These are phyloP conservation scores for Alces alces DNA, from an alignment of 2,113 vertebrate species.

Conservation along the genomic window DNA sequence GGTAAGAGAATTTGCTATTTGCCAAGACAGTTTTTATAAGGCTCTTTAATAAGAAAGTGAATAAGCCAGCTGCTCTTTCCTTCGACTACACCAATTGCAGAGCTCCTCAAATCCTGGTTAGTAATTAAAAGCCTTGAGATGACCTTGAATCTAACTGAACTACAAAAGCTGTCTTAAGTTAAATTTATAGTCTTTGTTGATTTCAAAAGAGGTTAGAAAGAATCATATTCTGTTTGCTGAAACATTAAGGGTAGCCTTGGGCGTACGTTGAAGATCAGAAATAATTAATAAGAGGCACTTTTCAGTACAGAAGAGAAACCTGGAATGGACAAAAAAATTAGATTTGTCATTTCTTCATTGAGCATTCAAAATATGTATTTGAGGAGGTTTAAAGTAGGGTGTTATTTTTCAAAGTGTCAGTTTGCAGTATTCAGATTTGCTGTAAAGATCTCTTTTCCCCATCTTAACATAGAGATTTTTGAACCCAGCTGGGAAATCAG, in stretches of 20 bases:
- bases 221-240: background rate
- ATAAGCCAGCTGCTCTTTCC: conserved; percentile 42
- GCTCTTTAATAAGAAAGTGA: conserved; percentile 37
- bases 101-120: conserved; percentile 46
- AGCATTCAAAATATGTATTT: conserved; percentile 40
- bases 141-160: conserved; percentile 71
- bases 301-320: background rate
- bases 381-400: background rate
- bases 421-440: conserved; percentile 28
- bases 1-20: conserved; percentile 46
- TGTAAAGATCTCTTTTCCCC: conserved; percentile 10
- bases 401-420: conserved; percentile 17
- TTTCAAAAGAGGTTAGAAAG: conserved; percentile 42
- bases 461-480: conserved; percentile 37
- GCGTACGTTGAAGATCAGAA: conserved; percentile 24
- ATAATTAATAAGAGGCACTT: conserved; percentile 32
- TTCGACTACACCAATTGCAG: background rate
- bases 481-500: background rate
- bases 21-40: conserved; percentile 34
- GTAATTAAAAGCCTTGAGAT: conserved; percentile 71
- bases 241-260: conserved; percentile 27
- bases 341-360: conserved; percentile 25
- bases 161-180: conserved; percentile 61
- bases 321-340: conserved; percentile 9
- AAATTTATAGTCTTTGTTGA: conserved; percentile 44